phyloP scores from a whole-genome alignment of 2,113 vertebrate genomes.

The Odocoileus hemionus region DNA sequence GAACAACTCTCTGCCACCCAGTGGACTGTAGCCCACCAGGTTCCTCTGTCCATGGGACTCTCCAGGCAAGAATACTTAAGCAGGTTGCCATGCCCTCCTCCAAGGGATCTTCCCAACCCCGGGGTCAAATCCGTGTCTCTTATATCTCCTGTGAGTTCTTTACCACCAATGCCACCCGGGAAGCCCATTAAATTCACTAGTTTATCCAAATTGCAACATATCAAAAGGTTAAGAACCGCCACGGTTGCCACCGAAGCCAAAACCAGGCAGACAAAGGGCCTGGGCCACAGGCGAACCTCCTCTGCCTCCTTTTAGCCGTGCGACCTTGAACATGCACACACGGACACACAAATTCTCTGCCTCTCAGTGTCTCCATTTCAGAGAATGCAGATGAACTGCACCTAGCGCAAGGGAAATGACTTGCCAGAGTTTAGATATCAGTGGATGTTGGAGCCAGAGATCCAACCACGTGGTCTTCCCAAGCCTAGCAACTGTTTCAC shows the following conservation, averaged over 20 bases:
- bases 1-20: background rate
- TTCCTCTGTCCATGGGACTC: background rate
- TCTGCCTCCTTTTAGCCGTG: background rate
- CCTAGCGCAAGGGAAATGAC: background rate
- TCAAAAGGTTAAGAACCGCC: background rate
- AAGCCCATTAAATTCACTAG: background rate
- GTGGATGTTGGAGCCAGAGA: background rate
- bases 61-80: background rate
- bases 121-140: background rate
- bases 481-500: background rate
- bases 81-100: background rate
- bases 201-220: background rate
- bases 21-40: background rate
- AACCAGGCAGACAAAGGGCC: background rate
- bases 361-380: background rate
- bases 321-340: background rate
- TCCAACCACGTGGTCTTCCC: background rate
- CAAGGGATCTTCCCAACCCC: background rate
- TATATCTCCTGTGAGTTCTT: background rate
- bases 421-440: background rate
- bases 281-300: background rate
- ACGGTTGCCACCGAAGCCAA: background rate
- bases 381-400: background rate
- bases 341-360: background rate
- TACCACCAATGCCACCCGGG: background rate